Conservation (phyloP, 2,797 vertebrate genomes). For the Emys orbicularis region DNA sequence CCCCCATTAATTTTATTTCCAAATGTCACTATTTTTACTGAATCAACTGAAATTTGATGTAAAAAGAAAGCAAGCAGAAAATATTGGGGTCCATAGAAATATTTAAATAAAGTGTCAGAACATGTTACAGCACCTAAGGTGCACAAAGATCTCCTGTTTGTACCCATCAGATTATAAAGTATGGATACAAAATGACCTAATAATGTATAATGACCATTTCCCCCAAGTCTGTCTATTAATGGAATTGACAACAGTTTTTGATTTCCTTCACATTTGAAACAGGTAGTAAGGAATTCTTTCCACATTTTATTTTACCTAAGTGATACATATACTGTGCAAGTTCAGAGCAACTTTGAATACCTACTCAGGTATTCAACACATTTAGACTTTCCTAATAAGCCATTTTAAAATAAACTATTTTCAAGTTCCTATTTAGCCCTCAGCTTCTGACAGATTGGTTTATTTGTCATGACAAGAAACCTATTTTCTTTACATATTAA, state of each 20-base stretch:
- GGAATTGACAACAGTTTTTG: background rate
- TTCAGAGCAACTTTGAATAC: background rate
- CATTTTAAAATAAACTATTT: conserved; percentile 19
- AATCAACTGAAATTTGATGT: conserved; percentile 76
- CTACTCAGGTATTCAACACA: background rate
- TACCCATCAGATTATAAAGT: background rate
- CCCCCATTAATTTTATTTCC: conserved; percentile 65
- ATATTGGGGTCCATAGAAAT: conserved; percentile 65
- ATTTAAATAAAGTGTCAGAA: conserved; percentile 63
- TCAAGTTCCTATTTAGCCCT: conserved; percentile 14
- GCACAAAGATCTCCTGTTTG: background rate
- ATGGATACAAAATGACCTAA: background rate
- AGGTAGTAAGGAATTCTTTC: background rate
- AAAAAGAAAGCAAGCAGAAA: conserved; percentile 68
- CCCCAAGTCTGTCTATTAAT: background rate
- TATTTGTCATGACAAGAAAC: background rate
- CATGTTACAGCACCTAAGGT: conserved; percentile 24
- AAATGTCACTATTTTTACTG: conserved; percentile 73
- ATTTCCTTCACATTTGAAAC: conserved; percentile 21
- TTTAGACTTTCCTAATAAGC: background rate
- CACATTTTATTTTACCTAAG: background rate
- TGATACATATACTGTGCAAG: background rate
- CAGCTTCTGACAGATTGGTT: conserved; percentile 1
- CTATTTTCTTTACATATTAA: background rate
- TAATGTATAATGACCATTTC: background rate